phyloP scores from a whole-genome alignment of 2,797 vertebrate species.

The Amniataba percoides region DNA sequence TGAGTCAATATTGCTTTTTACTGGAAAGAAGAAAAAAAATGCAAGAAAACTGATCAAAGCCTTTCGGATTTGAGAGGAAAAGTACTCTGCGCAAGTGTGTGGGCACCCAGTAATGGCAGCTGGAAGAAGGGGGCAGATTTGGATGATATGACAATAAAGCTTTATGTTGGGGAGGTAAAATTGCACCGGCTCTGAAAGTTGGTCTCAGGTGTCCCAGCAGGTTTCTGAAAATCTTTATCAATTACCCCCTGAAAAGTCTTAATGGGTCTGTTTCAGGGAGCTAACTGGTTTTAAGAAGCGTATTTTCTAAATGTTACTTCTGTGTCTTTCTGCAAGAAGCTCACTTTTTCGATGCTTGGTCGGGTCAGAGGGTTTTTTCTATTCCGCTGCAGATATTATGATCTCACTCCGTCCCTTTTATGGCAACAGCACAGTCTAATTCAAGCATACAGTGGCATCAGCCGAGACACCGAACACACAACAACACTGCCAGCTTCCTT shows the following conservation, averaged over 20 bases:
- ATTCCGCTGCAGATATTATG: conserved; percentile 12
- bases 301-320: conserved; percentile 5
- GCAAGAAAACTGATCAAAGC: conserved; percentile 63
- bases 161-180: conserved; percentile 29
- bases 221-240: conserved; percentile 31
- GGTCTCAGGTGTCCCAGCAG: conserved; percentile 37
- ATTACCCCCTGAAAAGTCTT: conserved; percentile 32
- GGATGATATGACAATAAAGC: conserved; percentile 46
- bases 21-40: conserved; percentile 30
- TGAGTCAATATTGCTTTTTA: conserved; percentile 65
- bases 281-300: conserved; percentile 23
- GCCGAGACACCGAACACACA: conserved; percentile 28
- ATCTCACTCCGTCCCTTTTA: background rate
- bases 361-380: conserved; percentile 10
- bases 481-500: conserved; percentile 1
- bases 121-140: conserved; percentile 33
- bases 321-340: conserved; percentile 9
- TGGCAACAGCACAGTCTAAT: conserved; percentile 14
- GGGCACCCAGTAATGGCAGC: conserved; percentile 35
- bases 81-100: conserved; percentile 30
- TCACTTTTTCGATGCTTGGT: conserved; percentile 12
- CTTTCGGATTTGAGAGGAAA: conserved; percentile 54
- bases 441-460: conserved; percentile 17
- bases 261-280: conserved; percentile 18
- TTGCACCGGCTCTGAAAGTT: conserved; percentile 30